Base-by-base conservation (phyloP, 2,113 vertebrate species). In the Psilopsiagon aurifrons region DNA sequence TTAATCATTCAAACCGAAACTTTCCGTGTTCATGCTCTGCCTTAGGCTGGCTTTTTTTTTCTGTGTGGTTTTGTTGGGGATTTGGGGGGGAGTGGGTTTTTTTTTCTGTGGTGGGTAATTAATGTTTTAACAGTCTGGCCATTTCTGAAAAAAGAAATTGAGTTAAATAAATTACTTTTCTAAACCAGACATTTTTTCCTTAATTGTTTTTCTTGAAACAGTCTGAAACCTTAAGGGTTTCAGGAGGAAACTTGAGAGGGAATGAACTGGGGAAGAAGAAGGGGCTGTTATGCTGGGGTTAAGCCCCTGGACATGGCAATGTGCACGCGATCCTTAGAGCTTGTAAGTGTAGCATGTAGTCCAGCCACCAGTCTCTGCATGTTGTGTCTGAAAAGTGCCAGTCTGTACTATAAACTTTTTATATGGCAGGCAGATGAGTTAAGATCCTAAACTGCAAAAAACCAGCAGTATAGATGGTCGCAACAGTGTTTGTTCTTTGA, bases 141-240 rank as follows among this genome's bases (percentile, higher is more conserved):
- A 57, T 95, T 96, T 95, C 66, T 94, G 77, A 89, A 92, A 96
- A 86, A 84, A 47, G 91, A 92, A 52, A 90, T 66, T 60, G 55
- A 78, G 47, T 55, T 84, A 94, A 97, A 89, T 84, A 95, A 94
- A 92, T 92, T 78, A 37, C 66, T 89, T n/a, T 79, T 75, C 77
- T 89, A 91, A 95, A 91, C 89, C 44, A 94, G 84, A 86, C 74
- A 82, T 89, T 91, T 95, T 95, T 96, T 76, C 35, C 15, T 33
- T 52, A 43, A 69, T 51, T 89, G 41, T 86, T 97, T 95, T 91
- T 96, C 66, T 92, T 94, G 89, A 95, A 94, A 75, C 60, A 60
- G 74, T 64, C 70, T 87, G 86, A 92, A 92, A 91, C 76, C 66
- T 82, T 63, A 83, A 51, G 69, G 51, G n/a, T 90, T 93, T 78